Percentiles rank a stretch among this genome's conserved stretches.
phyloP scores from a whole-genome alignment of 2,797 vertebrate species.

The Hafferia zeledoni region DNA sequence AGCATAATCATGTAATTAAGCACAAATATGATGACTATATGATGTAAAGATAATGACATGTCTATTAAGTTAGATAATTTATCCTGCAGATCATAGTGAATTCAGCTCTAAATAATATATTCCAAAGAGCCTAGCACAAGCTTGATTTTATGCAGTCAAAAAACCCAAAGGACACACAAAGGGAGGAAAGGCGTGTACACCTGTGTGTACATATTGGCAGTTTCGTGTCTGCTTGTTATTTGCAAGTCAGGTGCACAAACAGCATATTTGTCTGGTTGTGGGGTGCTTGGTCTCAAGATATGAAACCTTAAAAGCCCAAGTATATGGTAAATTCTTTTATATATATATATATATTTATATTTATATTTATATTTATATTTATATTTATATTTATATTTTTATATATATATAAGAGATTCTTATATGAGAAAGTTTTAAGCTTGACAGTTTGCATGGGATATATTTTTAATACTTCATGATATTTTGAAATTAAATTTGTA shows the following conservation, averaged over 20 bases:
- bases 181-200: neutral
- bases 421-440: neutral
- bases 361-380: neutral
- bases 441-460: neutral
- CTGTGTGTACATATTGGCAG: neutral
- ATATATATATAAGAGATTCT: neutral
- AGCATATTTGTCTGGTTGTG: neutral
- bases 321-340: neutral
- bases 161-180: neutral
- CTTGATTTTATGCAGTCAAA: neutral
- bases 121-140: neutral
- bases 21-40: neutral
- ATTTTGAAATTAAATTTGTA: neutral
- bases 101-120: neutral
- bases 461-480: neutral
- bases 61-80: neutral
- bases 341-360: neutral
- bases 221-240: neutral
- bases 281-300: neutral
- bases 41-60: neutral
- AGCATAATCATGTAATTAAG: neutral
- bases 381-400: neutral
- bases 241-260: neutral
- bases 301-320: neutral
- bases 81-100: neutral